Conservation (phyloP, 1,140 invertebrate genomes). For the Euura lappo region DNA sequence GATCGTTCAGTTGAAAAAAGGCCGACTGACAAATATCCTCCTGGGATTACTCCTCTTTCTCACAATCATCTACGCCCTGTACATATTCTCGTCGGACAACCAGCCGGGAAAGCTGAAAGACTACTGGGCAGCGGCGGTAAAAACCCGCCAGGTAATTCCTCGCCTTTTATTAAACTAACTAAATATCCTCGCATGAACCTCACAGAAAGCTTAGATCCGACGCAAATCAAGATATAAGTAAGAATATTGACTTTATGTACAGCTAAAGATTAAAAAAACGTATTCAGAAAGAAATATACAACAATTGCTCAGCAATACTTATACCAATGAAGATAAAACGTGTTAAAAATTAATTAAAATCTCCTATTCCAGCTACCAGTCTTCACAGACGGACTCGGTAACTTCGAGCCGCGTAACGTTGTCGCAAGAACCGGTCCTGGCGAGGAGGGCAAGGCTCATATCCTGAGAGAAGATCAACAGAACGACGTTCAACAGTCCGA, state of each 20-base stretch:
- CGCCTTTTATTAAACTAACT: too few species aligned
- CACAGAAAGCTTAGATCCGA: too few species aligned
- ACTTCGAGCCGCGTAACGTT: constrained; percentile 73
- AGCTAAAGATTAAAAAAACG: too few species aligned
- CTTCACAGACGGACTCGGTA: constrained; percentile 57
- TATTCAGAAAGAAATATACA: too few species aligned
- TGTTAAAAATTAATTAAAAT: constrained; percentile 13
- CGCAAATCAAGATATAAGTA: too few species aligned
- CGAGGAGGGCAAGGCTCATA: constrained; percentile 81
- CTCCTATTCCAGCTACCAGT: constrained; percentile 42
- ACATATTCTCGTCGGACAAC: constrained; percentile 37
- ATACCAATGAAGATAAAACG: neutral
- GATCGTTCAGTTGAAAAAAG: constrained; percentile 52
- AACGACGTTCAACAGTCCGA: constrained; percentile 80
- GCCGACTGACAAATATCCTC: constrained; percentile 46
- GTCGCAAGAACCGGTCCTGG: constrained; percentile 76
- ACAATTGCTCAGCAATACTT: too few species aligned
- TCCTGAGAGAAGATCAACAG: constrained; percentile 73
- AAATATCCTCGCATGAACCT: too few species aligned
- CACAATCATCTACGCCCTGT: constrained; percentile 44
- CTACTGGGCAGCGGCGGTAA: constrained; percentile 42
- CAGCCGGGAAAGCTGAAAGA: constrained; percentile 41
- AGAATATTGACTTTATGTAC: too few species aligned
- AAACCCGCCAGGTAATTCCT: constrained; percentile 33
- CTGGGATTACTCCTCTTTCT: constrained; percentile 35